Conservation (phyloP, 2,888 invertebrate genomes). For the Lypha dubia region DNA sequence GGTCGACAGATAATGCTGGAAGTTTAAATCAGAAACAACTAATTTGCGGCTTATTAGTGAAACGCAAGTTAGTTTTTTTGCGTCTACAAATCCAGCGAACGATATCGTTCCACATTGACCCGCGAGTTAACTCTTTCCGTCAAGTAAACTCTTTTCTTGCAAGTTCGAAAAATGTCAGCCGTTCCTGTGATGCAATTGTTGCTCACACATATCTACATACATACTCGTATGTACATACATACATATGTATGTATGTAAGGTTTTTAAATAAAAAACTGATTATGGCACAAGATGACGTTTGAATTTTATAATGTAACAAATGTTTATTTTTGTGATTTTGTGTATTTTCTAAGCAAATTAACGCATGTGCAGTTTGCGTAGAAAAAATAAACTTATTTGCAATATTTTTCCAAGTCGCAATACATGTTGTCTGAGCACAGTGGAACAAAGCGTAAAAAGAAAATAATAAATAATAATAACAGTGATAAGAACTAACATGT, state of each 20-base stretch:
- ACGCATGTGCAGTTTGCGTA: slow-evolving; percentile 33
- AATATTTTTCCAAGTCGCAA: slow-evolving; percentile 42
- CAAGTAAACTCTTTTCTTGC: no score
- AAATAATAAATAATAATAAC: neutral
- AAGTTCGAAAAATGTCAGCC: no score
- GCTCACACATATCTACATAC: neutral
- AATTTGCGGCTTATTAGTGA: no score
- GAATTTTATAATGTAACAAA: slow-evolving; percentile 31
- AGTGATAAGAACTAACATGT: neutral
- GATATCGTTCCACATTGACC: no score
- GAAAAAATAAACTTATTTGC: neutral
- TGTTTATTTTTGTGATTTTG: slow-evolving; percentile 31
- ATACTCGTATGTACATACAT: neutral
- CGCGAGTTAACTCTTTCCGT: no score
- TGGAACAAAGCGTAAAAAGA: neutral
- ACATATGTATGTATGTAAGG: neutral
- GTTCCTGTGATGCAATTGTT: no score
- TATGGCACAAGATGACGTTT: slow-evolving; percentile 9
- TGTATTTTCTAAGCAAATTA: slow-evolving; percentile 22
- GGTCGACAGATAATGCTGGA: no score
- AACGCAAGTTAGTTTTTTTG: no score
- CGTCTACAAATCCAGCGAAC: no score
- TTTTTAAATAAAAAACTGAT: slow-evolving; percentile 13
- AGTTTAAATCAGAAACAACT: no score
- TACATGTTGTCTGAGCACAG: neutral